These are phyloP conservation scores for Baccha elongata DNA, from an alignment of 2,888 invertebrate genomes.

Conservation along the genomic window DNA sequence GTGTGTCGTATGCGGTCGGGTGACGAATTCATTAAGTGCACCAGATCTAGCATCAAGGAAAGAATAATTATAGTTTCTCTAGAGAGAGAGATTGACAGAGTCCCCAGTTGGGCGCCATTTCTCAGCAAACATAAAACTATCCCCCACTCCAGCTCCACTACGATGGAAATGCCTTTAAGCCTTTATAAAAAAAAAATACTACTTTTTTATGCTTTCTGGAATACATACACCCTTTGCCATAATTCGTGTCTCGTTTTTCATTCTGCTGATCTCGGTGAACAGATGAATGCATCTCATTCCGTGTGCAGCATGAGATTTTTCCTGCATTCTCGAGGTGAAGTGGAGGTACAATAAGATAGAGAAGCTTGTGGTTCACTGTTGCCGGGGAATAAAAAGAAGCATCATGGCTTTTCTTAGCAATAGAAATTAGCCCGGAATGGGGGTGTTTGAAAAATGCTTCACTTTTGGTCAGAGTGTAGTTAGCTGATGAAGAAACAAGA, in stretches of 20 bases:
- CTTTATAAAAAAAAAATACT: conserved; percentile 41
- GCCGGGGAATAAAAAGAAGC: conserved; percentile 51
- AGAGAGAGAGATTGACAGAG: conserved; percentile 1
- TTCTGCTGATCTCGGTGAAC: conserved; percentile 44
- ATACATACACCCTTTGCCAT: conserved; percentile 19
- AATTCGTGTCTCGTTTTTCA: conserved; percentile 43
- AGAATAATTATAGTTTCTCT: conserved; percentile 51
- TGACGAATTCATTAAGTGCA: conserved; percentile 68
- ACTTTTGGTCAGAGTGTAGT: conserved; percentile 23
- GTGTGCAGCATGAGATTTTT: conserved; percentile 34
- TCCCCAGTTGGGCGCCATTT: conserved; percentile 37
- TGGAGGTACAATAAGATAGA: conserved; percentile 25
- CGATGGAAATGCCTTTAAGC: conserved; percentile 12
- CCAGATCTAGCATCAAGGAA: conserved; percentile 27
- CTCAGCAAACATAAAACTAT: conserved; percentile 35
- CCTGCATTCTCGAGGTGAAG: conserved; percentile 20
- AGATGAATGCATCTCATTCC: conserved; percentile 59
- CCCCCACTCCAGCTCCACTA: too few relatives aligned
- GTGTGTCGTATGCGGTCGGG: conserved; percentile 48
- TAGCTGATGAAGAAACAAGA: neutral
- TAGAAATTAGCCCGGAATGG: conserved; percentile 33
- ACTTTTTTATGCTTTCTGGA: conserved; percentile 55
- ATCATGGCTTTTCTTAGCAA: conserved; percentile 19
- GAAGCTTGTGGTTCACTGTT: conserved; percentile 52
- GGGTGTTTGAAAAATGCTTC: conserved; percentile 27